Conservation (phyloP, 2,113 vertebrate species). For the Atherinomorus stipes region DNA sequence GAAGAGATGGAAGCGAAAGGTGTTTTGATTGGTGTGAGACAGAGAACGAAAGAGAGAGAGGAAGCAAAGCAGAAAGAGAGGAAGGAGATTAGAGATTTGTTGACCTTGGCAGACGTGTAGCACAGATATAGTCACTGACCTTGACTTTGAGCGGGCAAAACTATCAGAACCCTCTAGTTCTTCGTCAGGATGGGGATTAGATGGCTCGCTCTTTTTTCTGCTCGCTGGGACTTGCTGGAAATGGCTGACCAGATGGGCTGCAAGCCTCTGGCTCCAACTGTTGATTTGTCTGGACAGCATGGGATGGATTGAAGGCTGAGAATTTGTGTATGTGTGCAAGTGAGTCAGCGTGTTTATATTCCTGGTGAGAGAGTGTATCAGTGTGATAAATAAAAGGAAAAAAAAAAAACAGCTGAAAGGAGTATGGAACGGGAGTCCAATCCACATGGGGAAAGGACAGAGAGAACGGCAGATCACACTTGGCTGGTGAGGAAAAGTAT, state of each 20-base stretch:
- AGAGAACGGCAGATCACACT: conserved; percentile 34
- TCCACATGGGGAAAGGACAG: conserved; percentile 35
- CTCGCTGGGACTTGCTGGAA: conserved; percentile 59
- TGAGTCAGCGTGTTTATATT: conserved; percentile 44
- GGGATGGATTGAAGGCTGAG: conserved; percentile 60
- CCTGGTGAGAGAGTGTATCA: conserved; percentile 44
- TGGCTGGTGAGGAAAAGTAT: conserved; percentile 42
- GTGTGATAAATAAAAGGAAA: conserved; percentile 57
- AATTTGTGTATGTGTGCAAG: conserved; percentile 34
- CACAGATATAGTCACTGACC: conserved; percentile 48
- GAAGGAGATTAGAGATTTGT: conserved; percentile 33
- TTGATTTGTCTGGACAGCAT: conserved; percentile 72
- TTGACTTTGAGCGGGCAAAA: conserved; percentile 58
- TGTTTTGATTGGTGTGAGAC: conserved; percentile 29
- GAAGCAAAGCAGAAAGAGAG: conserved; percentile 13
- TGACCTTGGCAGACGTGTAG: conserved; percentile 60
- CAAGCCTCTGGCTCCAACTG: conserved; percentile 65
- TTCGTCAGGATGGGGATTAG: conserved; percentile 56
- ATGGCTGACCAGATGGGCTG: conserved; percentile 74
- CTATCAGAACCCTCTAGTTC: conserved; percentile 45
- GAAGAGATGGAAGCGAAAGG: background rate
- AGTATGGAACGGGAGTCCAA: conserved; percentile 18
- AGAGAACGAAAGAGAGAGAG: conserved; percentile 7
- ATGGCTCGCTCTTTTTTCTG: conserved; percentile 28
- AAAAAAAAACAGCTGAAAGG: conserved; percentile 40